A percentile compares a stretch with the other conserved stretches of the same genome.
These are phyloP conservation scores for Tilapia sparmanii DNA, from an alignment of 2,113 vertebrate species.

Conservation along the genomic window DNA sequence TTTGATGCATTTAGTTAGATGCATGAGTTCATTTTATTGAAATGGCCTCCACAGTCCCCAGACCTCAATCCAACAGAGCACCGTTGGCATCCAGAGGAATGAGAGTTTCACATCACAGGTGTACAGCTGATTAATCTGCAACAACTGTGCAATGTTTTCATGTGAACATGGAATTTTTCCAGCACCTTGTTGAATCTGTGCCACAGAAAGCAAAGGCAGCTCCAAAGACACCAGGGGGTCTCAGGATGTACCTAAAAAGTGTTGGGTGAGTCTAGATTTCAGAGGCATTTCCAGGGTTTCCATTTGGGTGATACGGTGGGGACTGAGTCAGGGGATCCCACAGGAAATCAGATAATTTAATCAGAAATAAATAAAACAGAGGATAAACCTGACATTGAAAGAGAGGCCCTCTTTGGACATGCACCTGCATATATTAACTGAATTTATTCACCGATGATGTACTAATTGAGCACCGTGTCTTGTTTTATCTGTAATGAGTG, in stretches of 20 bases:
- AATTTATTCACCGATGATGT: not conserved
- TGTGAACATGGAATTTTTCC: not conserved
- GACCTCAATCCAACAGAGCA: not conserved
- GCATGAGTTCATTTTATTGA: not conserved
- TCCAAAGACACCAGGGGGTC: rapidly evolving
- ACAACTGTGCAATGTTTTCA: not conserved
- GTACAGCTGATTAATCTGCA: not conserved
- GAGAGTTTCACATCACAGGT: not conserved
- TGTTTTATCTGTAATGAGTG: not conserved
- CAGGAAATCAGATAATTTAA: not conserved
- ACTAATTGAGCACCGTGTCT: not conserved
- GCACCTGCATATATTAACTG: not conserved
- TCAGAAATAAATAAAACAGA: not conserved
- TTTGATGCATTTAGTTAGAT: not conserved
- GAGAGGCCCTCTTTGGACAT: not conserved
- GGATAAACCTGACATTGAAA: not conserved
- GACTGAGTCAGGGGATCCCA: not conserved
- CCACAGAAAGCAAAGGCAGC: not conserved
- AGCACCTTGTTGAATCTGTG: not conserved
- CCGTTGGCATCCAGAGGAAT: not conserved
- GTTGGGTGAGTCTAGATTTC: not conserved
- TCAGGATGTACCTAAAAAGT: not conserved
- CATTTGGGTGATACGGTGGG: rapidly evolving
- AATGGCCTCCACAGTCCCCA: not conserved
- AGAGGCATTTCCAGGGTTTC: not conserved